Evolutionary conservation across 2,888 invertebrate species (phyloP), one percentile per base, ranked within the genome.

Genomic region (Volucella inanis): DNA sequence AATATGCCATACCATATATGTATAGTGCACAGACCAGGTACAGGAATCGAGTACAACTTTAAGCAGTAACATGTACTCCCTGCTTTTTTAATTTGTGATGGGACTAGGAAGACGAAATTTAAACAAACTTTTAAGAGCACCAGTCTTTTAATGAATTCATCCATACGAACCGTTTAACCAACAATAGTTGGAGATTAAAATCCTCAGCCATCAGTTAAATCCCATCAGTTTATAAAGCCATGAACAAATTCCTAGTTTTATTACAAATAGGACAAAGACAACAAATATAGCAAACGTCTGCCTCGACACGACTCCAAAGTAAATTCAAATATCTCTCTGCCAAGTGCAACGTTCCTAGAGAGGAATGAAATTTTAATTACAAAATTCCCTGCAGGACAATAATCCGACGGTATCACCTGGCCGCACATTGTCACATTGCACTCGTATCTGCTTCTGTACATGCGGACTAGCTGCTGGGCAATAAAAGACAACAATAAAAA

Each of bases 351-450:
- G 67, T 49, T 61, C 80, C 31, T 18, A 55, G 68, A 31, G 59
- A 41, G 18, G 49, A 75, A 38, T 68, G 14, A 41, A 75, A 75
- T 75, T 80, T 80, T 75, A 80, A 80, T 80, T 80, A 80, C 62
- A 52, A 80, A 80, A 75, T 54, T 62, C 80, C 55, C 74, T 68
- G 45, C 61, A 80, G 80, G 61, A 62, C 62, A 64, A 64, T 68
- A 75, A 80, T 80, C 68, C 41, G 39, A 62, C 49, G 49, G 22
- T 62, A 68, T 80, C 68, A 80, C 75, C 80, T 75, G 75, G 14
- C 22, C 49, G n/a, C 80, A 80, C 71, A 68, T 52, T 70, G 41
- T 18, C 18, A 3, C 31, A 31, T 31, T 31, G 31, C 8, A 12
- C 39, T 14, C 11, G n/a, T 22, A 9, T n/a, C 10, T 38, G 3